Percentiles rank a stretch among this genome's conserved stretches.
Evolutionary conservation across 1,140 invertebrate species (phyloP).

Genomic region (Heliconius nattereri): DNA sequence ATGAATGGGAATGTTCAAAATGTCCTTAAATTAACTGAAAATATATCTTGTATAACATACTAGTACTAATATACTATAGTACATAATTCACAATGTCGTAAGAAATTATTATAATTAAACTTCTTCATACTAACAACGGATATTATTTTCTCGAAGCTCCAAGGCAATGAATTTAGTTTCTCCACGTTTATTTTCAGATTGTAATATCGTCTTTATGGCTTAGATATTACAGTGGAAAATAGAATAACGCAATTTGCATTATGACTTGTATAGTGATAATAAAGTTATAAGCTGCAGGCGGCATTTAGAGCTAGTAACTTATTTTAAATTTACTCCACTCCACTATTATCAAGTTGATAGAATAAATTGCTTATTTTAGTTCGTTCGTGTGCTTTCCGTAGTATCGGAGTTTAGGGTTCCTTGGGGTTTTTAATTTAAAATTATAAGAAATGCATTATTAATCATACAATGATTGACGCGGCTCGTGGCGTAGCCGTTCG

Average conservation of each 20-base stretch:
- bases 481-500: no score
- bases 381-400: not conserved
- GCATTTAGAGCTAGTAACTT: slow-evolving; percentile 11
- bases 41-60: no score
- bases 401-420: not conserved
- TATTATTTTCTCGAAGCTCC: slow-evolving; percentile 3
- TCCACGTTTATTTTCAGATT: not conserved
- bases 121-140: slow-evolving; percentile 14
- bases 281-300: slow-evolving; percentile 15
- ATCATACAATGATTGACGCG: no score
- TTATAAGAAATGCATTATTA: no score
- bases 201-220: not conserved
- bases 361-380: slow-evolving; percentile 11
- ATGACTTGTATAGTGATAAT: slow-evolving; percentile 4
- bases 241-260: not conserved
- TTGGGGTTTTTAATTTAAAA: not conserved
- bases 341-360: not conserved
- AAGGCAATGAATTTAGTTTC: not conserved
- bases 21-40: no score
- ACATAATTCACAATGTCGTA: slow-evolving; percentile 1
- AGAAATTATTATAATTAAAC: slow-evolving; percentile 12
- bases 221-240: not conserved
- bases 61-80: not conserved
- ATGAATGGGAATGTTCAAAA: no score
- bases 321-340: slow-evolving; percentile 13